These are phyloP conservation scores for Bradypodion ventrale DNA, from an alignment of 2,797 vertebrate species.

Conservation along the genomic window DNA sequence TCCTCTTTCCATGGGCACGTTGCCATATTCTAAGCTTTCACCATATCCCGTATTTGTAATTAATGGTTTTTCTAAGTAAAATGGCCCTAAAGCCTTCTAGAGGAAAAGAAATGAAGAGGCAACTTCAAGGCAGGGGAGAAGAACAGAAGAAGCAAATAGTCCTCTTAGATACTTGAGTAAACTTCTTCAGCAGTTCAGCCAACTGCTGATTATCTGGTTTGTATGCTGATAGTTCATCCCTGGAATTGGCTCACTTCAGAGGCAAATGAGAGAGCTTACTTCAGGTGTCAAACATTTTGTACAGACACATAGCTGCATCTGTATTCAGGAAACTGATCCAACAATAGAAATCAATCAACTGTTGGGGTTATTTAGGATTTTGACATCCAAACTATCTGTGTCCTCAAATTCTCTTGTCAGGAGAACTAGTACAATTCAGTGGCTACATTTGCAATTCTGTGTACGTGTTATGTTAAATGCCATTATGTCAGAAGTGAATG, in stretches of 20 bases:
- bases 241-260: not conserved
- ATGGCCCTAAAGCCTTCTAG: not conserved
- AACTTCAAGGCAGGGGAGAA: not conserved
- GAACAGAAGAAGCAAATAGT: not conserved
- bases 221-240: not conserved
- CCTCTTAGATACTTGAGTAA: not conserved
- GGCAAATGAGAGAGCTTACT: not conserved
- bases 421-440: not conserved
- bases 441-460: not conserved
- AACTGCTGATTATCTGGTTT: not conserved
- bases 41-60: not conserved
- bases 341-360: not conserved
- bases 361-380: not conserved
- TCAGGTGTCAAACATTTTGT: not conserved
- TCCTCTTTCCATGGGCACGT: not conserved
- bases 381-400: not conserved
- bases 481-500: too few species aligned
- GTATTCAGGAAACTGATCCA: not conserved
- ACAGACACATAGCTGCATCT: not conserved
- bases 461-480: too few species aligned
- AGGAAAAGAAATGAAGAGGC: too few species aligned
- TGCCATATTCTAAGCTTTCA: not conserved
- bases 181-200: not conserved
- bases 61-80: not conserved
- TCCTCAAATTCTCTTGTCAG: not conserved